Percentiles rank a stretch among this genome's conserved stretches.
Evolutionary conservation across 2,797 vertebrate genomes (phyloP).

Genomic region (Phyllotis vaccarum): DNA sequence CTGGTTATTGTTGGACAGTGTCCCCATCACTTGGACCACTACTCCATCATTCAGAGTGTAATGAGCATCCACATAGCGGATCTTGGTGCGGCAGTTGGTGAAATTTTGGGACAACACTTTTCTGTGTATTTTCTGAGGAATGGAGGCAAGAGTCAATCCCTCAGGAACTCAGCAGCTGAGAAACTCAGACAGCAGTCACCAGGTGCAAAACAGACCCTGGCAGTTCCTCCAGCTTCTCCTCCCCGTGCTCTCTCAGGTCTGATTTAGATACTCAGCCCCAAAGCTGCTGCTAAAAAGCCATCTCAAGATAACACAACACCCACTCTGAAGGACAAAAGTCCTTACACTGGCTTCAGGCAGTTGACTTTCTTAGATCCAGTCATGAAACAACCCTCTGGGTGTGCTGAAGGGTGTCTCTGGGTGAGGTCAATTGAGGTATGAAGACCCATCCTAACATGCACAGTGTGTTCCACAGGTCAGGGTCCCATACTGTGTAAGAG

Average conservation of each 20-base stretch:
- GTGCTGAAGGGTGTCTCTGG: neutral
- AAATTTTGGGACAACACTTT: constrained; percentile 98
- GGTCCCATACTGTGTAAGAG: neutral
- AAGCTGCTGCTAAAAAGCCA: neutral
- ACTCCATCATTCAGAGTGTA: constrained; percentile 97
- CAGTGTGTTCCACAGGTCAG: too few species aligned
- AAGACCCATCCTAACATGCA: neutral
- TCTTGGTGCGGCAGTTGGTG: constrained; percentile 98
- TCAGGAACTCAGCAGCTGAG: neutral
- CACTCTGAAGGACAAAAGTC: neutral
- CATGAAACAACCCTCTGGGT: neutral
- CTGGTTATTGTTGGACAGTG: constrained; percentile 98
- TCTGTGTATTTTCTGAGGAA: constrained; percentile 96
- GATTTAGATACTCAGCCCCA: too few species aligned
- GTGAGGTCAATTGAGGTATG: neutral
- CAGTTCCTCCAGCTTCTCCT: too few species aligned
- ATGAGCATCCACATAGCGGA: constrained; percentile 97
- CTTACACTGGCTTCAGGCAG: neutral
- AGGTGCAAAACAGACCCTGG: neutral
- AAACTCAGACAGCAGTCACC: neutral
- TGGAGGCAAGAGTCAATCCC: constrained; percentile 26
- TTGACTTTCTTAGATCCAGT: neutral
- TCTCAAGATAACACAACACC: neutral
- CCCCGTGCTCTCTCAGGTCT: neutral
- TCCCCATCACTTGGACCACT: constrained; percentile 98